Base-by-base conservation (phyloP, 2,888 invertebrate species). In the Drosophila maculinotata region DNA sequence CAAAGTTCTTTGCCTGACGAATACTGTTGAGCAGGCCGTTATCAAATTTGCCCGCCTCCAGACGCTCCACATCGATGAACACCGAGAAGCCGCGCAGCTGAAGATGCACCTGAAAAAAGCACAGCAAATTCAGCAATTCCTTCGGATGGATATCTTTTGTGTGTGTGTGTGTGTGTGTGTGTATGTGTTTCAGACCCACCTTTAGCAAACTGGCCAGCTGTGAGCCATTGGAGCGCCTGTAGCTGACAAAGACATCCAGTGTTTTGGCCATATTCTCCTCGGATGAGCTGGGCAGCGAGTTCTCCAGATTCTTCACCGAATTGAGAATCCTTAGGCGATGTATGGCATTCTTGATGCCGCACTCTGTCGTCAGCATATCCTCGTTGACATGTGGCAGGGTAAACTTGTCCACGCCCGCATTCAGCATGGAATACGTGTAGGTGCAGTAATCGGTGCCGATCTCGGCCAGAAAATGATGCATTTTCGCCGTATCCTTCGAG, bases 1-100 rank as follows among this genome's bases (percentile, higher is more conserved):
- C 93, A 92, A 99, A 99, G 92, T 99, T 97, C 92, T 97, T 97
- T 14, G 99, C 99, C 90, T 98, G 97, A 81, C 96, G 95, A 91
- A 99, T 99, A 92, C 98, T 99, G 92, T 98, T 97, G 71, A 99
- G 93, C 45, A 99, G 93, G 90, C 98, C 98, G 90, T 99, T 99
- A 92, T 99, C 99, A 92, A 99, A 99, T 92, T 99, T 99, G 36
- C 99, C 99, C 23, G 99, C 99, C 92, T 99, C 97, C 67, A 99
- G 92, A 80, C 98, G 93, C 91, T 99, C 99, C 57, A 99, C 99
- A 89, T 99, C 99, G 76, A 99, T 98, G 91, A 99, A 99, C 23
- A 99, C 99, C 23, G 97, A 95, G 92, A 98, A 99, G 1, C 98
- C 98, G 86, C 98, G 93, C 65, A 99, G 92, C 91, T 99, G 98